Evolutionary conservation across 1,140 invertebrate species (phyloP), one percentile per base, ranked within the genome.

Genomic region (Zaprionus camerounensis): DNA sequence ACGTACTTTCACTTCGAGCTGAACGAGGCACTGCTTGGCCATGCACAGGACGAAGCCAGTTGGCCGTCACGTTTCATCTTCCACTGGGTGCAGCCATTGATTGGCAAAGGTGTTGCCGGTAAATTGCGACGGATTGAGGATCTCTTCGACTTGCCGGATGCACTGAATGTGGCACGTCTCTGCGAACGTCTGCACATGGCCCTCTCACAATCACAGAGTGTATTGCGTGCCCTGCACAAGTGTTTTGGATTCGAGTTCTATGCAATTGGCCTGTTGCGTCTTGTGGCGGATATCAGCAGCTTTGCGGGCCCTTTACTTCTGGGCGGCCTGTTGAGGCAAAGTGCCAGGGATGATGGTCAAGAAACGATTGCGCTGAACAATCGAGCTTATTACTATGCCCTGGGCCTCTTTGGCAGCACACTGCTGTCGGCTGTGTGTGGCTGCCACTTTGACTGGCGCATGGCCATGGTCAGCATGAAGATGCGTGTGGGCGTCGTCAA

Each of bases 231-330:
- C 1, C 92, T 99, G n/a, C 96, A 98, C 88, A 94, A 93, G 67
- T 96, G 96, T 80, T 99, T 98, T 93, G 98, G 97, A 24, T 91
- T 95, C 66, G 95, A 98, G 91, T 99, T 99, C 94, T 98, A 98
- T 87, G 94, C 95, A 17, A 95, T 99, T 88, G 99, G 98, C 31
- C 91, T 99, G 70, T 91, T 99, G 3, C 98, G 98, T 93, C 94
- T 99, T 28, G 86, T 97, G 4, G 95, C 96, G 3, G 98, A 99
- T 93, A 94, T 94, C 71, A 94, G 96, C 38, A 96, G 95, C 17
- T 99, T 99, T 94, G 95, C 96, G 56, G 97, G 97, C 2, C 99
- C 99, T 0, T 93, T 99, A 44, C 93, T 99, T 15, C 93, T 99
- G 24, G 92, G 92, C 26, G 88, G 85, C 26, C 68, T 93, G 3